A percentile compares a stretch with the other conserved stretches of the same genome.
phyloP scores from a whole-genome alignment of 2,888 invertebrate genomes.

The Hartigia nigra region DNA sequence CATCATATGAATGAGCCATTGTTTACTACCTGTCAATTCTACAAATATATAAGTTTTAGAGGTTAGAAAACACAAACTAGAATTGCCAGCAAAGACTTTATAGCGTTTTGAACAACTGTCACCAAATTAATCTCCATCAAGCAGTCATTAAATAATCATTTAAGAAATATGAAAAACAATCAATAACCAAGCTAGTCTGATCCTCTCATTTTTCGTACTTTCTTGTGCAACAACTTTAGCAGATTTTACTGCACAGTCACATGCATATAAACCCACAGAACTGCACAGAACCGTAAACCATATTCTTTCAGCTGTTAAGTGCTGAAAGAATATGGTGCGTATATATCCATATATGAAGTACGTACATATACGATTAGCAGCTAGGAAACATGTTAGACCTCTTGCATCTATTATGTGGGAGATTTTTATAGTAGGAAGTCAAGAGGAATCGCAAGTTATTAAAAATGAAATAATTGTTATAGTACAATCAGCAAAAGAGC shows the following conservation, averaged over 20 bases:
- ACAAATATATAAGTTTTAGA: background rate
- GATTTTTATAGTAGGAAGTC: background rate
- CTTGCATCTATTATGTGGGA: background rate
- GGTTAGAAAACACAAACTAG: background rate
- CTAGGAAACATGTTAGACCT: background rate
- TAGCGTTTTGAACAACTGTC: background rate
- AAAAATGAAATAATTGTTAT: no score
- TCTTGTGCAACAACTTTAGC: background rate
- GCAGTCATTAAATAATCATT: background rate
- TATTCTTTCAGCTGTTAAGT: background rate
- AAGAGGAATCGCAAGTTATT: background rate
- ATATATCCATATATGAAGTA: no score
- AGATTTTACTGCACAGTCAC: background rate
- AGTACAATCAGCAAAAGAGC: background rate
- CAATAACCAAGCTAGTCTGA: background rate
- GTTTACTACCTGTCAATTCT: background rate
- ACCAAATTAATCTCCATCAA: background rate
- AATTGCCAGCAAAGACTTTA: background rate
- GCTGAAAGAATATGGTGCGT: no score
- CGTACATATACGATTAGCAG: background rate
- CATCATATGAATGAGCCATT: conserved; percentile 56
- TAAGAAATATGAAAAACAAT: background rate
- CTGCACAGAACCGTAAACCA: background rate
- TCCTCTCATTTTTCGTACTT: background rate
- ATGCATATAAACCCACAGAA: background rate